A percentile compares a stretch with the other conserved stretches of the same genome.
These are phyloP conservation scores for Lasioglossum vierecki DNA, from an alignment of 2,888 invertebrate genomes.

Conservation along the genomic window DNA sequence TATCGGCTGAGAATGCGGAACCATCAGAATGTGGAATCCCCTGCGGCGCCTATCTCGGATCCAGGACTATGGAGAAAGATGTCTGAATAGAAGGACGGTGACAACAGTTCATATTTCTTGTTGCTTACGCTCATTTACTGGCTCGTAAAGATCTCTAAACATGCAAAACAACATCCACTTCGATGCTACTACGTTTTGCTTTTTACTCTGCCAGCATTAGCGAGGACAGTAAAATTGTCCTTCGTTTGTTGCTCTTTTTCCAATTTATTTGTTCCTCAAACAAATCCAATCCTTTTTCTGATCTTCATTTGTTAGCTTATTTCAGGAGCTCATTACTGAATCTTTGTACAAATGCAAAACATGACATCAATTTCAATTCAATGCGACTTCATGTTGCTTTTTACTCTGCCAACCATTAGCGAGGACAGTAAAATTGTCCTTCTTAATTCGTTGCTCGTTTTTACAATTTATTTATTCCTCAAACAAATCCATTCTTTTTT, in stretches of 20 bases:
- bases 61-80: constrained; percentile 2
- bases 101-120: not conserved
- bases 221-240: not conserved
- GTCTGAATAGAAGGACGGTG: not conserved
- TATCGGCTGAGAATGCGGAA: constrained; percentile 3
- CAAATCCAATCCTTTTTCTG: not conserved
- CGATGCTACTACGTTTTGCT: not conserved
- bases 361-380: not conserved
- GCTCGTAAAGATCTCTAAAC: not conserved
- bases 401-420: not conserved
- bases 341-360: not conserved
- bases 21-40: constrained; percentile 3
- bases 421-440: not conserved
- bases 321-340: not conserved
- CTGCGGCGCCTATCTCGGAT: not conserved
- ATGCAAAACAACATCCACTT: not conserved
- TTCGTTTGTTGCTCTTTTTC: not conserved
- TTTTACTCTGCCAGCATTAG: not conserved
- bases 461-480: not conserved
- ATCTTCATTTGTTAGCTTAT: not conserved
- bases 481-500: not conserved
- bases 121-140: not conserved
- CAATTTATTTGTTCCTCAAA: not conserved
- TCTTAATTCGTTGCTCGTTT: no score
- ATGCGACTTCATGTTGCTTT: not conserved